Conservation (phyloP, 2,113 vertebrate genomes). For the Pitta sordida region DNA sequence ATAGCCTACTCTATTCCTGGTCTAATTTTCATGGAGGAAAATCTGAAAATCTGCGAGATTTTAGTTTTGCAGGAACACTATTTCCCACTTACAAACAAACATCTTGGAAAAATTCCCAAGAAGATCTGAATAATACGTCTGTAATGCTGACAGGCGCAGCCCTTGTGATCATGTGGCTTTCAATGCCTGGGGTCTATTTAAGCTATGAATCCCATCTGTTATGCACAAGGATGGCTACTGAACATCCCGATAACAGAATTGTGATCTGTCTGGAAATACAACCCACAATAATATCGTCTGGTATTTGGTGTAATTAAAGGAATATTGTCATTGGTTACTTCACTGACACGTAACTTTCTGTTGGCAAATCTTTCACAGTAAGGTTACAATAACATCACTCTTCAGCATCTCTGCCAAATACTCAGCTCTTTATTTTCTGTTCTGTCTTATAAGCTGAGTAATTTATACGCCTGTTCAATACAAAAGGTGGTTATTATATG, state of each 20-base stretch:
- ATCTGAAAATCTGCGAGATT: background rate
- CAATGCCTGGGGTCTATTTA: background rate
- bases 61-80: background rate
- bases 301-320: background rate
- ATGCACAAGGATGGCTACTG: background rate
- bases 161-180: background rate
- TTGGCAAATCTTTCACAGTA: slow-evolving; percentile 31
- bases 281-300: background rate
- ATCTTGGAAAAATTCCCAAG: background rate
- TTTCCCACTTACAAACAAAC: background rate
- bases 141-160: background rate
- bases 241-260: background rate
- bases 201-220: background rate
- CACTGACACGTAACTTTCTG: slow-evolving; percentile 1
- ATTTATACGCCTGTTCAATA: slow-evolving; percentile 39
- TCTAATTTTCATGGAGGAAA: background rate
- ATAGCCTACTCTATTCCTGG: background rate
- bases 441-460: slow-evolving; percentile 59
- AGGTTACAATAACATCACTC: slow-evolving; percentile 55
- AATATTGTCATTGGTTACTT: background rate
- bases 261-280: background rate
- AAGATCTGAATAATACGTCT: background rate
- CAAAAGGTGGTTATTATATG: slow-evolving; percentile 61
- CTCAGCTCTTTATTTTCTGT: slow-evolving; percentile 50
- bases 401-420: slow-evolving; percentile 35